phyloP scores from a whole-genome alignment of 2,888 invertebrate genomes.

The Tanaodytes sp. region DNA sequence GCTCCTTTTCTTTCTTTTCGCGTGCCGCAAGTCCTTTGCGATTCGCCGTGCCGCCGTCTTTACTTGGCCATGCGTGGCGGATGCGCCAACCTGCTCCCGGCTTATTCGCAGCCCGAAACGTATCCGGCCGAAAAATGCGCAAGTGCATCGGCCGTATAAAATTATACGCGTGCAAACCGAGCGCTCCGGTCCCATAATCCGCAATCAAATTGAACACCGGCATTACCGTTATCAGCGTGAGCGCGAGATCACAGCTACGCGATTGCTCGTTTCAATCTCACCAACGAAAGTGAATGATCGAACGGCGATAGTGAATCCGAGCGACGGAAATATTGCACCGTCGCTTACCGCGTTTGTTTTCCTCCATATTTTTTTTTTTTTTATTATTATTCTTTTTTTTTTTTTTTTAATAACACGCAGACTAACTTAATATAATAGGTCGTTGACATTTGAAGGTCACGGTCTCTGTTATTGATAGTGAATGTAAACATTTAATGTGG shows the following conservation, averaged over 20 bases:
- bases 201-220: slow-evolving; percentile 40
- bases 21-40: slow-evolving; percentile 56
- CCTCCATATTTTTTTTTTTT: too few species aligned
- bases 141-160: slow-evolving; percentile 53
- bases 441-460: too few species aligned
- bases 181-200: slow-evolving; percentile 23
- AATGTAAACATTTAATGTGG: too few species aligned
- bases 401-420: too few species aligned
- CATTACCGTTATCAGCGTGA: slow-evolving; percentile 41
- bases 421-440: too few species aligned
- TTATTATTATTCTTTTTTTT: too few species aligned
- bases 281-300: slow-evolving; percentile 40
- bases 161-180: slow-evolving; percentile 37
- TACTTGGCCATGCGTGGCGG: slow-evolving; percentile 54
- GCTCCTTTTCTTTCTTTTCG: slow-evolving; percentile 56
- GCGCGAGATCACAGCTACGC: slow-evolving; percentile 20
- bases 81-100: slow-evolving; percentile 56
- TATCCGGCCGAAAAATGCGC: slow-evolving; percentile 51
- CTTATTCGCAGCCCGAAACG: slow-evolving; percentile 50
- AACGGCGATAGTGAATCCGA: neutral
- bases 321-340: too few species aligned
- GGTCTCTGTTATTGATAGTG: too few species aligned
- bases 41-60: slow-evolving; percentile 53
- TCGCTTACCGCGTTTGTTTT: too few species aligned
- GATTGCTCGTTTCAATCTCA: slow-evolving; percentile 40